Evolutionary conservation across 2,888 invertebrate genomes (phyloP).

Genomic region (Andrena chrysosceles): DNA sequence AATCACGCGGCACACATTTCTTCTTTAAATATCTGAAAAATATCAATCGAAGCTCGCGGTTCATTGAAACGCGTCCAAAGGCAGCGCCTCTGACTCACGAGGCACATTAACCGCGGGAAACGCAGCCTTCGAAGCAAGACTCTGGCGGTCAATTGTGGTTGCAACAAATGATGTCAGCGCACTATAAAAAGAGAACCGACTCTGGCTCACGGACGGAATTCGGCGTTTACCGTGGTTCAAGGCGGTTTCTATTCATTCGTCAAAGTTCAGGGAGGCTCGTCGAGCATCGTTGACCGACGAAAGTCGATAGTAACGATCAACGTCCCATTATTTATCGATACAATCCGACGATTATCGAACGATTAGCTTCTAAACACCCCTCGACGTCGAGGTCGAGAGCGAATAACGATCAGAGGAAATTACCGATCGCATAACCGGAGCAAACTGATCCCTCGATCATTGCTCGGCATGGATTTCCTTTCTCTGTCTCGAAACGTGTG

Average conservation of each 20-base stretch:
- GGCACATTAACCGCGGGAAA: conserved; percentile 8
- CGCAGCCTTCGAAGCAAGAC: conserved; percentile 27
- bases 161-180: conserved; percentile 61
- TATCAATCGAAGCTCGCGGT: not conserved
- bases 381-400: too few relatives aligned
- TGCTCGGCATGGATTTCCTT: not conserved
- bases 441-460: not conserved
- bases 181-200: conserved; percentile 56
- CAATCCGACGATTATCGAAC: too few relatives aligned
- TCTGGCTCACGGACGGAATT: conserved; percentile 27
- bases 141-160: conserved; percentile 33
- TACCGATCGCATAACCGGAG: not conserved
- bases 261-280: conserved; percentile 32
- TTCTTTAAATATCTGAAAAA: too few relatives aligned
- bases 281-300: conserved; percentile 28
- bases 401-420: too few relatives aligned
- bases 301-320: not conserved
- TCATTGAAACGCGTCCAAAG: not conserved
- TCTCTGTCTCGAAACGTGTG: not conserved
- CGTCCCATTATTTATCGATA: too few relatives aligned
- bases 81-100: conserved; percentile 29
- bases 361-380: too few relatives aligned
- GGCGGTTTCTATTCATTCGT: conserved; percentile 37
- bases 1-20: too few relatives aligned
- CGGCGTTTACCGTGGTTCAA: conserved; percentile 17